Conservation (phyloP, 1,140 invertebrate species). For the Aculops lycopersici region DNA sequence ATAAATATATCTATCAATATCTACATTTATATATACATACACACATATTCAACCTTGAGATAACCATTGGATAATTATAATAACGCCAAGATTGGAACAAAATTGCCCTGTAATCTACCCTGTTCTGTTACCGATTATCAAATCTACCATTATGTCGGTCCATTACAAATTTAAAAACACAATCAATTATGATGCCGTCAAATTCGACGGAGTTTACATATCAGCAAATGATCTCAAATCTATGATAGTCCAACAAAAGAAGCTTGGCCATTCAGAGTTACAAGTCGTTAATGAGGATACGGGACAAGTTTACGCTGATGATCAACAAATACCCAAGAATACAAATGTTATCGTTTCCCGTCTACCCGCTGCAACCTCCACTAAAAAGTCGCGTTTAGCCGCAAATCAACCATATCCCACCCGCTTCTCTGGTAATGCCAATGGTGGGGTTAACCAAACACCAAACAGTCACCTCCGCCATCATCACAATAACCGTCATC, state of each 20-base stretch:
- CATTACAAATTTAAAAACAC: slow-evolving; percentile 95
- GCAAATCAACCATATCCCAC: not conserved
- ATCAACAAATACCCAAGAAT: slow-evolving; percentile 70
- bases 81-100: no score
- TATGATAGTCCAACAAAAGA: slow-evolving; percentile 71
- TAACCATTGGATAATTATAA: no score
- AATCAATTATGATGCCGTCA: slow-evolving; percentile 70
- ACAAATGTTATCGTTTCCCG: slow-evolving; percentile 77
- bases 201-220: slow-evolving; percentile 82
- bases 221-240: slow-evolving; percentile 73
- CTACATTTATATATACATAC: no score
- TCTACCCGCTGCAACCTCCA: slow-evolving; percentile 32
- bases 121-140: no score
- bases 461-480: not conserved
- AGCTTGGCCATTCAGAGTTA: slow-evolving; percentile 70
- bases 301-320: slow-evolving; percentile 52
- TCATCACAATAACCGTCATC: not conserved
- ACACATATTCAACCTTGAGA: no score
- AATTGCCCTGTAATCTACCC: no score
- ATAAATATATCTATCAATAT: no score
- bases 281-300: slow-evolving; percentile 88
- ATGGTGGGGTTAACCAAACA: not conserved
- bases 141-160: slow-evolving; percentile 47
- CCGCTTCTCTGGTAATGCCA: not conserved
- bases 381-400: slow-evolving; percentile 13